phyloP scores from a whole-genome alignment of 2,888 invertebrate genomes.

The Lacanobia oleracea region DNA sequence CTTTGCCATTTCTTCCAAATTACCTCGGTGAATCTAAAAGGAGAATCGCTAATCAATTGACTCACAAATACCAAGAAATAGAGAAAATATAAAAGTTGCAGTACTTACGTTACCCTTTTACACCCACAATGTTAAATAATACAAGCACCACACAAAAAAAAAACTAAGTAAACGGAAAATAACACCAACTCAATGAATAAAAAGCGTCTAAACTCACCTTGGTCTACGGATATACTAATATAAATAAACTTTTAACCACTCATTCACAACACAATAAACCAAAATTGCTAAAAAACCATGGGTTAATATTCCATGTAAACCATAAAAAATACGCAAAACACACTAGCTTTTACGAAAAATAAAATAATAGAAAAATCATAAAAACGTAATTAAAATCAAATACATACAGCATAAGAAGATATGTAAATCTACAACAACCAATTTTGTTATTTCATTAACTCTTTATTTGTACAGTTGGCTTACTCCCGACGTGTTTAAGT shows the following conservation, averaged over 20 bases:
- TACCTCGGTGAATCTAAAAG: conserved; percentile 91
- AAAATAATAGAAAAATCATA: not conserved
- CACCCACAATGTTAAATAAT: conserved; percentile 61
- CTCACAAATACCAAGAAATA: conserved; percentile 28
- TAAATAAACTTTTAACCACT: conserved; percentile 49
- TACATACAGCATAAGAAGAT: conserved; percentile 40
- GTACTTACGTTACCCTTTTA: conserved; percentile 63
- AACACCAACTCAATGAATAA: conserved; percentile 64
- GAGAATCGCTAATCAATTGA: conserved; percentile 51
- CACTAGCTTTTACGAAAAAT: conserved; percentile 17
- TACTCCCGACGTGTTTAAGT: not conserved
- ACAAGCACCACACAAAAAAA: conserved; percentile 66
- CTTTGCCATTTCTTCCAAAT: conserved; percentile 87
- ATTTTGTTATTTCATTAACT: not conserved
- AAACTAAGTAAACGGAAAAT: conserved; percentile 58
- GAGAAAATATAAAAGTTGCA: conserved; percentile 42
- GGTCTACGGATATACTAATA: conserved; percentile 44
- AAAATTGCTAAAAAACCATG: conserved; percentile 36
- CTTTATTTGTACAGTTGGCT: not conserved
- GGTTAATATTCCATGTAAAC: conserved; percentile 54
- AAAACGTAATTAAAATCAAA: conserved; percentile 9
- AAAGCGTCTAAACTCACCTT: conserved; percentile 53
- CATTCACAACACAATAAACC: conserved; percentile 56
- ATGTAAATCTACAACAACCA: conserved; percentile 17
- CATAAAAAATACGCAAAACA: conserved; percentile 42